Base-by-base conservation (phyloP, 2,888 invertebrate genomes). In the Aphrophora alni region DNA sequence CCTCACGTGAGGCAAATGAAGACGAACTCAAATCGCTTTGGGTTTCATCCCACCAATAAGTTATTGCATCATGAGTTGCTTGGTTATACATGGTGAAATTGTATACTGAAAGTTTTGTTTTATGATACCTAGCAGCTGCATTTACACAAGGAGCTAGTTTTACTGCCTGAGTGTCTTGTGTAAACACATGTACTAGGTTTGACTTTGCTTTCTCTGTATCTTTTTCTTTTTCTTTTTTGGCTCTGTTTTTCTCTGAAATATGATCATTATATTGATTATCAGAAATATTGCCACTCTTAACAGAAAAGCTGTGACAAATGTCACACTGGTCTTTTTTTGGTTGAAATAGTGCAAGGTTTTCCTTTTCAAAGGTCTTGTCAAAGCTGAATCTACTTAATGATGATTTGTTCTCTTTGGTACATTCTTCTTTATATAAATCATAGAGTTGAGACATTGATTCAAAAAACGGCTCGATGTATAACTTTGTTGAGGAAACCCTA, bases 11-110 rank as follows among this genome's bases (percentile, higher is more conserved):
- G 14, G 75, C 75, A 59, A 44, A 75, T n/a, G 75, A 75, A 5
- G 75, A 75, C 26, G 75, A 38, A 33, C 51, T 51, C 59, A 75
- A 75, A 2, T 75, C 75, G 14, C 75, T 75, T 44, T 75, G 75
- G 44, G 75, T 75, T 26, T 75, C 75, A 75, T 75, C 75, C 75
- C 75, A 75, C 75, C 75, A 75, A 75, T 75, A 75, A 26, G 75
- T 75, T 51, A 75, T 51, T 25, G 59, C 75, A 26, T 75, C 75
- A 17, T 59, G 44, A 5, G 51, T 75, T 51, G 21, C 26, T 17
- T 75, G 44, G 27, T 75, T 75, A 33, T 51, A 75, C 75, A 59
- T 75, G n/a, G 75, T 75, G 28, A 75, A 75, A 28, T 75, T 75
- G 25, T 75, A 25, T 51, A 75, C 75, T 25, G 44, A 75, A 14